These are phyloP conservation scores for Tigriopus japonicus DNA, from an alignment of 1,140 invertebrate species.

Conservation along the genomic window DNA sequence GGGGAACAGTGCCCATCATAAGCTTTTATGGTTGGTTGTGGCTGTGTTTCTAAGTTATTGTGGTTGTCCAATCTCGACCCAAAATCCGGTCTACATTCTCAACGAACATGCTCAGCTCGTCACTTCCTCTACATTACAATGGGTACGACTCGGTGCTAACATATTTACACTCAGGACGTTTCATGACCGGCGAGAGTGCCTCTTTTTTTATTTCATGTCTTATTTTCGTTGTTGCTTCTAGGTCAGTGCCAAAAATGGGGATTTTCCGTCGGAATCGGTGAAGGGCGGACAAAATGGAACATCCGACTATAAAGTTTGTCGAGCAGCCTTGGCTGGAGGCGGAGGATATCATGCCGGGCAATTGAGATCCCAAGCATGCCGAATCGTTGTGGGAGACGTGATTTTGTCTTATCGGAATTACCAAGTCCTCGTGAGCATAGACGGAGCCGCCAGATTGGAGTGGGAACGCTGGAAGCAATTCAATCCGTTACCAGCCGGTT, in stretches of 20 bases:
- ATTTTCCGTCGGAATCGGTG: neutral
- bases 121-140: neutral
- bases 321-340: neutral
- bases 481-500: neutral
- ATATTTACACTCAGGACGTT: no score
- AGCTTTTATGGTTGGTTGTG: no score
- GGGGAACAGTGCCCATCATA: no score
- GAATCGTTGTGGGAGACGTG: neutral
- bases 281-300: neutral
- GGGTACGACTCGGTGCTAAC: neutral
- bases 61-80: no score
- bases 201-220: neutral
- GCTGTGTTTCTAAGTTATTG: no score
- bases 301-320: neutral
- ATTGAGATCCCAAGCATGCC: neutral
- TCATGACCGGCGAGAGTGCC: no score
- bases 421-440: neutral
- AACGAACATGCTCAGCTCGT: neutral
- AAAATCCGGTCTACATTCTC: neutral
- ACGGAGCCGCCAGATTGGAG: neutral
- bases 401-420: neutral
- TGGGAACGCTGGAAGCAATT: neutral
- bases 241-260: neutral
- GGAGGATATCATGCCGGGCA: neutral
- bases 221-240: neutral